A percentile compares a stretch with the other conserved stretches of the same genome.
Conservation (phyloP, 2,797 vertebrate genomes). For the Hippoglossus hippoglossus region DNA sequence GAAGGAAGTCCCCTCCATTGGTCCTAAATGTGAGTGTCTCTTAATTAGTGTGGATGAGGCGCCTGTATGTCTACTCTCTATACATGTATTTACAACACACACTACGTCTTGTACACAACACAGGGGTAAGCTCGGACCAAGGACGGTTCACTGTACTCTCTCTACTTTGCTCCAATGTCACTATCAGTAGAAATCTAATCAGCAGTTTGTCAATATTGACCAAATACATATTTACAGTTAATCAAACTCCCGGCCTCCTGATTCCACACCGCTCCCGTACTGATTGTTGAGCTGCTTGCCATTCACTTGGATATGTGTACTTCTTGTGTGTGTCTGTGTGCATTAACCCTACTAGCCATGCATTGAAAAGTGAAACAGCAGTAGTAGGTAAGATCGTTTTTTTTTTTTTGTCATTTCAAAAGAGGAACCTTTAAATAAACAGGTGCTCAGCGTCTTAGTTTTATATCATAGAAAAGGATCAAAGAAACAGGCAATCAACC, state of each 20-base stretch:
- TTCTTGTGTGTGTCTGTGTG: constrained; percentile 76
- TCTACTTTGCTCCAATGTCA: constrained; percentile 77
- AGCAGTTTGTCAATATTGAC: constrained; percentile 76
- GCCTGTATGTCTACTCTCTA: constrained; percentile 80
- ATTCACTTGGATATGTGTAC: constrained; percentile 73
- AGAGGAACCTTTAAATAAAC: constrained; percentile 78
- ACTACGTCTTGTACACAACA: constrained; percentile 70
- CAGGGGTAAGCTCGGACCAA: constrained; percentile 71
- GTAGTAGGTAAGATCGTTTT: constrained; percentile 75
- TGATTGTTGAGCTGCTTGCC: constrained; percentile 74
- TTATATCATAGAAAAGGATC: constrained; percentile 83
- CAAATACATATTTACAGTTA: constrained; percentile 85
- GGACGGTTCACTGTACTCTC: constrained; percentile 75
- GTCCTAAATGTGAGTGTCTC: constrained; percentile 51
- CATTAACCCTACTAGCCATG: constrained; percentile 85
- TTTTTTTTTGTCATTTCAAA: constrained; percentile 76
- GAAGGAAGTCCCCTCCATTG: constrained; percentile 27
- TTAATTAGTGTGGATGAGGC: constrained; percentile 70
- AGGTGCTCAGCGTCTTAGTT: constrained; percentile 77
- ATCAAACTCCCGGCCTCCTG: constrained; percentile 60
- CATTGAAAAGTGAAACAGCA: constrained; percentile 84
- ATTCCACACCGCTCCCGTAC: constrained; percentile 57
- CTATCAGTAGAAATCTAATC: constrained; percentile 82
- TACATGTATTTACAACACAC: constrained; percentile 85
- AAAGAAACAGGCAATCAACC: constrained; percentile 82